These are phyloP conservation scores for Polyommatus iphigenia DNA, from an alignment of 2,888 invertebrate genomes.

Conservation along the genomic window DNA sequence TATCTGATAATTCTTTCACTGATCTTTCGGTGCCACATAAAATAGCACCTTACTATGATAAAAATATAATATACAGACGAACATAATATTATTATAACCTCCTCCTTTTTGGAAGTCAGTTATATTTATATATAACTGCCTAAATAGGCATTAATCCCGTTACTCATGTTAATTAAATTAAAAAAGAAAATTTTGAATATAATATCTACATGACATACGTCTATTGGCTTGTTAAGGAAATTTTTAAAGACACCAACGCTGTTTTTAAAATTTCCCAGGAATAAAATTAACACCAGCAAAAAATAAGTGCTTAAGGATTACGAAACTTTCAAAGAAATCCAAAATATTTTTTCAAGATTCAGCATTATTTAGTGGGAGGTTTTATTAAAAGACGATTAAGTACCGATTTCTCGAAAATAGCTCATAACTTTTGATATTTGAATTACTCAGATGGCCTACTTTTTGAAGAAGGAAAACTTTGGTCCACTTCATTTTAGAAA, in stretches of 20 bases:
- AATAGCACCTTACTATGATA: too few relatives aligned
- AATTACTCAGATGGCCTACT: conserved; percentile 28
- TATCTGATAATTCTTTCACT: background rate
- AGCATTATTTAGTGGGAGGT: background rate
- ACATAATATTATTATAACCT: too few relatives aligned
- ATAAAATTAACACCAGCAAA: background rate
- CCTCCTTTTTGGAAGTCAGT: too few relatives aligned
- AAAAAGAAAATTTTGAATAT: too few relatives aligned
- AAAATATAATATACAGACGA: too few relatives aligned
- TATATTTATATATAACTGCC: too few relatives aligned
- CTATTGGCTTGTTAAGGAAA: too few relatives aligned
- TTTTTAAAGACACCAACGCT: too few relatives aligned
- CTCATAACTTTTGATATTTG: conserved; percentile 28
- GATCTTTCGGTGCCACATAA: background rate
- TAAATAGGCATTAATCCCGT: too few relatives aligned
- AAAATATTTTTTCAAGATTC: background rate
- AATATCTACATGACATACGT: too few relatives aligned
- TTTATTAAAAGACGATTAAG: conserved; percentile 18
- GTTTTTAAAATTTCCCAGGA: background rate
- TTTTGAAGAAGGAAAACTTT: conserved; percentile 20
- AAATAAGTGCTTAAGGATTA: background rate
- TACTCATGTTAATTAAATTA: too few relatives aligned
- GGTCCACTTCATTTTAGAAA: conserved; percentile 15
- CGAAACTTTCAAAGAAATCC: background rate
- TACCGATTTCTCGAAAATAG: background rate